phyloP scores from a whole-genome alignment of 2,113 vertebrate species.

The Aegithalos caudatus region DNA sequence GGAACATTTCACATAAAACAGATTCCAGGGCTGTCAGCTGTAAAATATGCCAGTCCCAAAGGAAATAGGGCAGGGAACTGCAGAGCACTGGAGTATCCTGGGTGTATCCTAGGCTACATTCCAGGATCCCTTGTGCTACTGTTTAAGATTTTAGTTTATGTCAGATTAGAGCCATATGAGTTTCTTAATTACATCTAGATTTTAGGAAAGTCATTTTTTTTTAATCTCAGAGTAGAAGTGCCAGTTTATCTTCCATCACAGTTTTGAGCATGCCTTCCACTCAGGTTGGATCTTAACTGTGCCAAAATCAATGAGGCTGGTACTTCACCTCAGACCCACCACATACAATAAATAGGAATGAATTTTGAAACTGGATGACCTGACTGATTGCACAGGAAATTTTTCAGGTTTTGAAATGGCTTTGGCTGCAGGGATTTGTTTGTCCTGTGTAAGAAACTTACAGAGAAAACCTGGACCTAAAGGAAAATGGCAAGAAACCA shows the following conservation, averaged over 20 bases:
- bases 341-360: neutral
- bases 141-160: neutral
- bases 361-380: neutral
- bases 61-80: neutral
- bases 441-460: neutral
- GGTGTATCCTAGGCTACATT: neutral
- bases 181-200: neutral
- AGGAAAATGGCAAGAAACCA: neutral
- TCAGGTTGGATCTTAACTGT: neutral
- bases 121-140: neutral
- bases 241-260: neutral
- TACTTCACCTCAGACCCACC: neutral
- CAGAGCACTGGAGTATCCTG: neutral
- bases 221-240: neutral
- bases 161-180: neutral
- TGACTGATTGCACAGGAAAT: neutral
- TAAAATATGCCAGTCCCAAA: neutral
- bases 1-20: neutral
- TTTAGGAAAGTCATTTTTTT: neutral
- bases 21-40: neutral
- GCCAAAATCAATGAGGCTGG: neutral
- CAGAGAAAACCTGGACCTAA: neutral
- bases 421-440: neutral
- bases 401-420: neutral
- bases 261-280: neutral